These are phyloP conservation scores for Cephalopterus ornatus DNA, from an alignment of 2,113 vertebrate species.

Conservation along the genomic window DNA sequence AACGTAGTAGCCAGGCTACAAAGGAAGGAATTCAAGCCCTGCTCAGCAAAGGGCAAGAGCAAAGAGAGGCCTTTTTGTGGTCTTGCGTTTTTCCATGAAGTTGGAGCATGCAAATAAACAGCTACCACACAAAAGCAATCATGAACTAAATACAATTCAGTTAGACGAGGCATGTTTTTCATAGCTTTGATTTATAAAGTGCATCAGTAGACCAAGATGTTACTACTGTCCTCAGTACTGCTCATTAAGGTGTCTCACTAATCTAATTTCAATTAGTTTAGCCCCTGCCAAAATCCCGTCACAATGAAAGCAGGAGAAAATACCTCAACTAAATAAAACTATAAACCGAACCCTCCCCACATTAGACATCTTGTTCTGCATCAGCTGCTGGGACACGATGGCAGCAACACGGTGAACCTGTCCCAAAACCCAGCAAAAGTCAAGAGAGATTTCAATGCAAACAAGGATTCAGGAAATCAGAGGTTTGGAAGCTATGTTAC, in stretches of 20 bases:
- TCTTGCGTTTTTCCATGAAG: neutral
- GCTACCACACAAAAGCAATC: neutral
- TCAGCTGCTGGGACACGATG: neutral
- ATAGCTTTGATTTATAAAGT: neutral
- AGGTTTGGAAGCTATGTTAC: neutral
- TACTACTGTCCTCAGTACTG: neutral
- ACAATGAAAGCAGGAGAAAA: neutral
- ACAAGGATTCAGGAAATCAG: neutral
- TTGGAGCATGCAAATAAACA: neutral
- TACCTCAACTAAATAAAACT: neutral
- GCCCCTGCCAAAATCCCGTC: neutral
- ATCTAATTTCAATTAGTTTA: neutral
- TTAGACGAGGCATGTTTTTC: neutral
- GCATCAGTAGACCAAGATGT: neutral
- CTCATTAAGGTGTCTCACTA: neutral
- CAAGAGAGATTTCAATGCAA: neutral
- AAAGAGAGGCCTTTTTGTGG: neutral
- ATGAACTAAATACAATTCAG: neutral
- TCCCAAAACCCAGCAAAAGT: neutral
- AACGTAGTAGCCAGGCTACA: neutral
- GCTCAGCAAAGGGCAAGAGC: neutral
- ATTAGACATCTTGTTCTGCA: neutral
- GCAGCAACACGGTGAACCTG: neutral
- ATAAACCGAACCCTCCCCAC: neutral
- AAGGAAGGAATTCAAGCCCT: neutral